Base-by-base conservation (phyloP, 2,113 vertebrate species). In the Saccopteryx bilineata region DNA sequence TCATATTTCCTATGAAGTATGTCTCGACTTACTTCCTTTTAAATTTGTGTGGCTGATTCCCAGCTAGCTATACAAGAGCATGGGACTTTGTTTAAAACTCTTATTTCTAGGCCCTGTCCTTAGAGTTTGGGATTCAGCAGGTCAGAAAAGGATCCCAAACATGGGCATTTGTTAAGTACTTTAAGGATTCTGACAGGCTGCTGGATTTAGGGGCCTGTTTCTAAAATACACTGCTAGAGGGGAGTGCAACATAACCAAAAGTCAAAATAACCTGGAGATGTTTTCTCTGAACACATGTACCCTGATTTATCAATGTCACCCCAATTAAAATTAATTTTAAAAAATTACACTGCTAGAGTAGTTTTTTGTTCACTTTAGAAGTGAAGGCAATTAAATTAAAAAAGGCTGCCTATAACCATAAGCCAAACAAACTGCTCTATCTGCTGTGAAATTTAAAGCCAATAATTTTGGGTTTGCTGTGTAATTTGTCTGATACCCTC, bases 371-470 rank as follows among this genome's bases (percentile, higher is more conserved):
- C 50, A n/a, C 14, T 46, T 56, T 76, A 39, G 11, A 90, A 92
- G 75, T 90, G 85, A 81, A 96, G 74, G 26, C 15, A 82, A 52
- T 66, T 8, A 83, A 90, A 74, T 65, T 89, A 90, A 75, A 90
- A 96, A 92, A 83, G 63, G 0, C 50, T 92, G 54, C 3, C 86
- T 93, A 0, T 4, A 84, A 75, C 19, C 83, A 56, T 26, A 91
- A 94, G 92, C 90, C 58, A 93, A 97, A 58, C 85, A 95, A 71
- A 65, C 72, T 86, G n/a, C 87, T 28, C 10, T 94, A 28, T 39
- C 56, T 97, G 17, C 78, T 71, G 7, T 50, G 74, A 81, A 75
- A 71, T 88, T 5, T 61, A 18, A 81, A 71, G 75, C 78, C 91
- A 96, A 63, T 71, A 2, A 58, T 89, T 96, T 96, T 46, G 84